Base-by-base conservation (phyloP, 1,140 invertebrate species). In the Adoxophyes honmai region DNA sequence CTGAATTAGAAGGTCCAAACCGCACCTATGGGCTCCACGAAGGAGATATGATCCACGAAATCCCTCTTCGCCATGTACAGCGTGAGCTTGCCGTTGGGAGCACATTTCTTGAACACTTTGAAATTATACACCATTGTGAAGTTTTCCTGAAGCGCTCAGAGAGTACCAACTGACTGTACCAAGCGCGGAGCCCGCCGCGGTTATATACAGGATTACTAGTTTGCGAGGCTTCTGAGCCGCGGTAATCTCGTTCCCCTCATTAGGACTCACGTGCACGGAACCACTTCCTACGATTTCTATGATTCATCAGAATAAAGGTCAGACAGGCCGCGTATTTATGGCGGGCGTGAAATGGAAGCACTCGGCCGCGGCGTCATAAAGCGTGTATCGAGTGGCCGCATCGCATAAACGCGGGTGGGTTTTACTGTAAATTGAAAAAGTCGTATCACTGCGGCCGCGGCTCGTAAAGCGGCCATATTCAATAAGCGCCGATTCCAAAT, bases 21-120 rank as follows among this genome's bases (percentile, higher is more conserved):
- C 93, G 89, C 88, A 97, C 96, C 97, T 67, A 99, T 94, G 0
- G 98, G 95, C 80, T 99, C 98, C 44, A 97, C 94, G 42, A 94
- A 95, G 0, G 95, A 94, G 15, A 98, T 92, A 74, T 98, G 96
- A 86, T 99, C 98, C 54, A 99, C 95, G 88, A 98, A 99, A 80
- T 99, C 98, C 70, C 98, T 90, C 86, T 98, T 98, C 3, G 97
- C 97, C 71, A 99, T 91, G 81, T 99, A 99, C 55, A 99, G 90
- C 10, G 97, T 97, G 52, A 99, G 92, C 91, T 98, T 98, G 55
- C 95, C 96, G 90, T 98, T 98, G 5, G 97, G 96, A 3, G 97
- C 96, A 71, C 93, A 94, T 89, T 99, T 99, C 89, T 98, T 99
- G 88, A 95, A 98, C 69, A 98, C 97, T 90, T 97, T 97, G 85